These are phyloP conservation scores for Mormyrus iriodes DNA, from an alignment of 2,113 vertebrate genomes.

Conservation along the genomic window DNA sequence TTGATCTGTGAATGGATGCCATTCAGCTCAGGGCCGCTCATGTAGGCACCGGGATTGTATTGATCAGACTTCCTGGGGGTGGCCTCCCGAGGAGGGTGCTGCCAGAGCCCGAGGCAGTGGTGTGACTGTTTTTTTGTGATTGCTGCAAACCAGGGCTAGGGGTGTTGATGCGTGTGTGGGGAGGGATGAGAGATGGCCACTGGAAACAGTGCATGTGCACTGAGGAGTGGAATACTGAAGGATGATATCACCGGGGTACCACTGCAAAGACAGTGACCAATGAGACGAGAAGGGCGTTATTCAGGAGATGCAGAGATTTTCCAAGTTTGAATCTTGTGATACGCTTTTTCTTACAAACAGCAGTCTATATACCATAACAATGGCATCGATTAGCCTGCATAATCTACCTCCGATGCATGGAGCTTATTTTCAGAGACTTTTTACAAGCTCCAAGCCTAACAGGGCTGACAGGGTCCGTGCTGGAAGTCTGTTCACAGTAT, in stretches of 20 bases:
- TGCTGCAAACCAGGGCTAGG: background rate
- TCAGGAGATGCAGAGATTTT: background rate
- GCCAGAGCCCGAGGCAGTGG: background rate
- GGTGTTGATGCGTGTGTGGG: background rate
- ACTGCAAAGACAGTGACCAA: background rate
- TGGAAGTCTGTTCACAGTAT: background rate
- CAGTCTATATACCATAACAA: background rate
- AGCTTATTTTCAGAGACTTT: background rate
- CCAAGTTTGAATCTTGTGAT: background rate
- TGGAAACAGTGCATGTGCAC: background rate
- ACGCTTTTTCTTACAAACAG: background rate
- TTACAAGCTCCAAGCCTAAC: background rate
- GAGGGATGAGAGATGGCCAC: background rate
- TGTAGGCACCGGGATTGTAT: conserved; percentile 23
- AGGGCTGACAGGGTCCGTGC: background rate
- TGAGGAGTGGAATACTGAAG: background rate
- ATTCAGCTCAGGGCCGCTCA: conserved; percentile 46
- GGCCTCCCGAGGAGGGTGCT: background rate
- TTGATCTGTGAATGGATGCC: conserved; percentile 56
- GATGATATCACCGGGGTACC: background rate
- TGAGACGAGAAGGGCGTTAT: background rate
- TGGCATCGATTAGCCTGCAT: background rate
- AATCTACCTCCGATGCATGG: background rate
- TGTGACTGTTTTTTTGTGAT: background rate
- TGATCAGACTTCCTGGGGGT: conserved; percentile 1